These are phyloP conservation scores for Larimichthys polyactis DNA, from an alignment of 2,113 vertebrate genomes.

Conservation along the genomic window DNA sequence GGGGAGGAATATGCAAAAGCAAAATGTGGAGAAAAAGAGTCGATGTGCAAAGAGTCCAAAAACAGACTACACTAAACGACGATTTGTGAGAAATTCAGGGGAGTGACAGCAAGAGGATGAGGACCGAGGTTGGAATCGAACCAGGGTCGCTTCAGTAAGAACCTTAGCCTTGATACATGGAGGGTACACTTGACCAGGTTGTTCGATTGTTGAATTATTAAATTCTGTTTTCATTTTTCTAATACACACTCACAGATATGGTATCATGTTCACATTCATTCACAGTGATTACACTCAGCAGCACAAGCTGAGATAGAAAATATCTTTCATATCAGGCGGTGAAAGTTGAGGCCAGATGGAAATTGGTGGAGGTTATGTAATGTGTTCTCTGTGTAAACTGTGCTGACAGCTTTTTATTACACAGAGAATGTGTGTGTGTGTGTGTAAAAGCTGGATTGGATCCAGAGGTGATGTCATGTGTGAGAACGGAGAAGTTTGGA, in stretches of 20 bases:
- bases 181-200: not conserved
- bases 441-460: conserved; percentile 3
- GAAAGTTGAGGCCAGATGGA: conserved; percentile 21
- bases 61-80: no score
- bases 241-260: not conserved
- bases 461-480: conserved; percentile 25
- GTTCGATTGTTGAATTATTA: not conserved
- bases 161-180: no score
- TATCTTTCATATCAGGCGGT: not conserved
- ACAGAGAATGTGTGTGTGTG: not conserved
- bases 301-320: not conserved
- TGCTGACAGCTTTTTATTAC: conserved; percentile 1
- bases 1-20: not conserved
- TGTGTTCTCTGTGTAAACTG: conserved; percentile 1
- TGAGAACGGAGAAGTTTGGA: not conserved
- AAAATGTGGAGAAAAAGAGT: not conserved
- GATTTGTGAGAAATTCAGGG: no score
- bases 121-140: no score
- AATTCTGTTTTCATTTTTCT: no score
- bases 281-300: not conserved
- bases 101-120: no score
- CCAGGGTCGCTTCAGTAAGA: no score
- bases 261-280: not conserved
- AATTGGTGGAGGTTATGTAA: conserved; percentile 31
- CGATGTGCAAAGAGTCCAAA: not conserved